Base-by-base conservation (phyloP, 2,113 vertebrate genomes). In the Camelus dromedarius region DNA sequence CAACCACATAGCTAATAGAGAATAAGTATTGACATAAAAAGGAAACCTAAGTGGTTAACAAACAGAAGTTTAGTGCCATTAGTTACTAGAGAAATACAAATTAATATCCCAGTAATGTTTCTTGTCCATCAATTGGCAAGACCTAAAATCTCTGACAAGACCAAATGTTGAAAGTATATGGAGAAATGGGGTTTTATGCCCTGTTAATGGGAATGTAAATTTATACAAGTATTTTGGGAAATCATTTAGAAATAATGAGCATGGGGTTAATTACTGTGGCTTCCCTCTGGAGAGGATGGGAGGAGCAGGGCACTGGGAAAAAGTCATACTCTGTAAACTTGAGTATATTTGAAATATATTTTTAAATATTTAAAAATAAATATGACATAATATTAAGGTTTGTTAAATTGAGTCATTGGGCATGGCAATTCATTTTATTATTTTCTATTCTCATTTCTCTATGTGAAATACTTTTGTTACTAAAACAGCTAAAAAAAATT, bases 351-450 rank as follows among this genome's bases (percentile, higher is more conserved):
- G 69, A 13, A 83, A 83, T 60, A 3, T 52, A 54, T 46, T 82
- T 76, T 76, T 69, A 16, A 56, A 20, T 93, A 42, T 72, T 82
- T 93, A 75, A n/a, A 87, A 67, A 64, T 88, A 76, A 89, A 84
- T 77, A 50, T 13, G 6, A 72, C 5, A n/a, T 46, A 26, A 72
- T 35, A 28, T 66, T n/a, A 38, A 91, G 24, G 48, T 70, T 93
- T 76, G 9, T 24, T 69, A n/a, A 14, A 38, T 32, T 5, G 42
- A 67, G 10, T 7, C 46, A 6, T 4, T 48, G 46, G 22, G 18
- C 0, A n/a, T 52, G 50, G 12, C 75, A 62, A n/a, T 54, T 86
- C 18, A n/a, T 24, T 66, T 26, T 82, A 50, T 82, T 76, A 22
- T 24, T 58, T 26, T 77, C 35, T n/a, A 15, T 35, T 95, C 8